phyloP scores from a whole-genome alignment of 2,888 invertebrate genomes.

The Gastracanthus pulcherrimus region DNA sequence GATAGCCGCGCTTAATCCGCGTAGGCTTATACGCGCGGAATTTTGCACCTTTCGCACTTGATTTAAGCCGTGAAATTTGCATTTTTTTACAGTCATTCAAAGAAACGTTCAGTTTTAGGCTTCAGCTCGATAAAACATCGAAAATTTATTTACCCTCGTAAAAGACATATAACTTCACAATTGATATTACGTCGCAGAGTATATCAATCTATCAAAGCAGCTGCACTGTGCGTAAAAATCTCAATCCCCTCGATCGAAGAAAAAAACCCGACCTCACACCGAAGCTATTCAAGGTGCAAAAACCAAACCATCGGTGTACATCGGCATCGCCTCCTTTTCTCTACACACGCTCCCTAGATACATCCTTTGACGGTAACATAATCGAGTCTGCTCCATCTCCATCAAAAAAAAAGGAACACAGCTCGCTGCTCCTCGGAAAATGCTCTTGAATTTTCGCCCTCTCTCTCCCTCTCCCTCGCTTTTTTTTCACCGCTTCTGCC shows the following conservation, averaged over 20 bases:
- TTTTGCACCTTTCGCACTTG: too few relatives aligned
- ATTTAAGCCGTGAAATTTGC: neutral
- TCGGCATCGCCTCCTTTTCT: neutral
- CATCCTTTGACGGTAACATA: neutral
- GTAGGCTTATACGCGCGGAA: neutral
- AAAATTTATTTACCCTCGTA: too few relatives aligned
- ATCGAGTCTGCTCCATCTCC: neutral
- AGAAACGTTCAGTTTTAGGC: too few relatives aligned
- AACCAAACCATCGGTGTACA: neutral
- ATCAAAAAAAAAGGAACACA: neutral
- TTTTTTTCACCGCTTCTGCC: neutral
- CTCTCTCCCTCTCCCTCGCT: neutral
- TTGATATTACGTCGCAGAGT: too few relatives aligned
- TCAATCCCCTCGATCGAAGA: neutral
- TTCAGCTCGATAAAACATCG: too few relatives aligned
- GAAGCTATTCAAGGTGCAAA: neutral
- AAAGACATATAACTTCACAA: too few relatives aligned
- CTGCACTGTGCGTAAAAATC: neutral
- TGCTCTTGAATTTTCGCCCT: neutral
- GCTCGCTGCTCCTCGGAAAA: neutral
- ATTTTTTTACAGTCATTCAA: too few relatives aligned
- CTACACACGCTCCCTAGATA: too few relatives aligned
- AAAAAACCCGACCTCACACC: neutral
- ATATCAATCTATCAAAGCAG: neutral
- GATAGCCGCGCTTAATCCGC: conserved; percentile 13